Evolutionary conservation across 1,140 invertebrate genomes (phyloP), one percentile per base, ranked within the genome.

Genomic region (Drosophila pectinifera): DNA sequence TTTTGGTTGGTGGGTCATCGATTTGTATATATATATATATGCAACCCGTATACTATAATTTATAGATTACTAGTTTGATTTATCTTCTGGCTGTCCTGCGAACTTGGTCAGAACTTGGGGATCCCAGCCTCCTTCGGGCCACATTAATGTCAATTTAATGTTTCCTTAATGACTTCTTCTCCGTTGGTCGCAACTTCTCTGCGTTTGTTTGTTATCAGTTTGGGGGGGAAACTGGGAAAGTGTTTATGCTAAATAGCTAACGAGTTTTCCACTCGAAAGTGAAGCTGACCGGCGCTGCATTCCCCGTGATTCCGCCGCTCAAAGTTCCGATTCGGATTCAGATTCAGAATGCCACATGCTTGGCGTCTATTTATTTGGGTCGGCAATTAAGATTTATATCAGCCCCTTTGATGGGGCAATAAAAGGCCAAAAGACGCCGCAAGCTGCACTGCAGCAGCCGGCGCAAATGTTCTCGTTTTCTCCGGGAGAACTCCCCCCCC

Each of bases 131-230:
- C 10, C 11, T 34, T 45, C 28, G 59, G 36, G 26, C 54, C 56
- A 84, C 85, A 89, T 90, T 90, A 90, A 90, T 90, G 85, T 90
- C 85, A 90, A 90, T 90, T 90, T 90, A 90, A 90, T 90, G 85
- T 90, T 90, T 90, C 85, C 85, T 85, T 90, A 90, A 90, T 90
- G 85, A 90, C 85, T 85, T 89, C 84, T 89, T 88, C 57, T 73
- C 10, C 28, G 28, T 14, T 28, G 61, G 76, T 51, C 83, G 85
- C 80, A 84, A 89, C 61, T 89, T 89, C 62, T 61, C 72, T 36
- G 41, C 55, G 49, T 46, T 58, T 58, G 64, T 76, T 59, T 74
- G 80, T 89, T 89, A 89, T 89, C 84, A 89, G 84, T 80, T 75
- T 83, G 84, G 84, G 83, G 72, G 49, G 85, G 75, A 89, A 89